Evolutionary conservation across 2,113 vertebrate genomes (phyloP), one percentile per base, ranked within the genome.

Genomic region (zebrafish (Danio rerio)): DNA sequence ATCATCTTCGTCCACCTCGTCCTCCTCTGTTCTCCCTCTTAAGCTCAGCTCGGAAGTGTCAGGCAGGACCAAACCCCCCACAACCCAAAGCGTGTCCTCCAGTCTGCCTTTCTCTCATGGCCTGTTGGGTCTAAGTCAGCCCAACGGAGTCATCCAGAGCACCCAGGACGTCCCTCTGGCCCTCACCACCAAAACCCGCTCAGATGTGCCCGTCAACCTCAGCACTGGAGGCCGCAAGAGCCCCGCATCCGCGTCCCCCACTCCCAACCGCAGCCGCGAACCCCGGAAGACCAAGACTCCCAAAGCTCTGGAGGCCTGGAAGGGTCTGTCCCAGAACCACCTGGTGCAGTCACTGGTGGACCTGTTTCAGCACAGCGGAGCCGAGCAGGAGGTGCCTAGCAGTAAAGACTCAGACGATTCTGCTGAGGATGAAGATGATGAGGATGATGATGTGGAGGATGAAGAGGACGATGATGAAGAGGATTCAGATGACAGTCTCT

Each of bases 401-500:
- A 97, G 96, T 90, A 99, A 97, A 91, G 98, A 99, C 90, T 99
- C 98, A 15, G 97, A 99, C 16, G 97, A 98, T 87, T 98, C 97
- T 1, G 96, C 95, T 76, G 97, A 98, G 70, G 98, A 99, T 0
- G 97, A 99, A 0, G 96, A 99, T 0, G 98, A 99, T 0, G 98
- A 99, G 0, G 97, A 98, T 9, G 96, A 97, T 12, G 97, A 99
- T 9, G 95, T 96, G 45, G 95, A 96, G 18, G 94, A 96, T 70
- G 96, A 96, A 59, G 96, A 96, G 42, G 97, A 98, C 66, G 95
- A 95, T 85, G 95, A 96, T 81, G 97, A 95, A 53, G 94, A 94
- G 63, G 97, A 99, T 92, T 95, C 96, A 79, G 97, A 99, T 90
- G 96, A 98, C 89, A 99, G 97, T 88, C 94, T 97, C 87, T 98